Base-by-base conservation (phyloP, 2,888 invertebrate genomes). In the Drosophila seclusa region DNA sequence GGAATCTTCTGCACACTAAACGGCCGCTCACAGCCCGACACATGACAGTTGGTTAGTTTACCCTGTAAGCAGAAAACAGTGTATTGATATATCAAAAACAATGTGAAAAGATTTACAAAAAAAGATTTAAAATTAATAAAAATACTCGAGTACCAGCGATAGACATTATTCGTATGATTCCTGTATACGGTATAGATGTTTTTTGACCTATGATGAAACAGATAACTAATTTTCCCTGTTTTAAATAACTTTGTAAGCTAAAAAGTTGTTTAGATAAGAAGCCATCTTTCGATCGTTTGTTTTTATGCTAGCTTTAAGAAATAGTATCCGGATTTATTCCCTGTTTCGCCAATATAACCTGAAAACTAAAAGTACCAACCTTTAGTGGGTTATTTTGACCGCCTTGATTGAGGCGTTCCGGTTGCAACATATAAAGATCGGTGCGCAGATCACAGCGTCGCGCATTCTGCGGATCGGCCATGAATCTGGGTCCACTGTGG, bases 1-100 rank as follows among this genome's bases (percentile, higher is more conserved):
- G 96, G 97, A 90, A 98, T 97, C 94, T 97, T 97, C 92, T 98
- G 97, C 65, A 98, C 97, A 94, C 97, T 98, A 94, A 98, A 98
- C 32, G 97, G 97, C 90, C 98, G 96, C 92, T 97, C 97, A 91
- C 98, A 98, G 73, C 97, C 97, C 49, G 97, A 97, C 65, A 96
- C 95, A 90, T 97, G 97, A 91, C 97, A 98, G 92, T 97, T 98
- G 45, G 97, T 97, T 52, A 97, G 94, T 93, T 97, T 97, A 64
- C 97, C 98, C 94, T 93, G 68, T 10, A 40, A 53, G 8, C 16
- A 24, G 0, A 36, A 21, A 52, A 36, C 2, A 32, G 0, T 36
- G 7, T 3, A 5, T 34, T 57, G 13, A 21, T 8, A 29, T 24
- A 10, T 11, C 11, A 10, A n/a, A 40, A 45, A 4, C 3, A 4